Conservation (phyloP, 2,797 vertebrate genomes). For the Pseudochirops corinnae region DNA sequence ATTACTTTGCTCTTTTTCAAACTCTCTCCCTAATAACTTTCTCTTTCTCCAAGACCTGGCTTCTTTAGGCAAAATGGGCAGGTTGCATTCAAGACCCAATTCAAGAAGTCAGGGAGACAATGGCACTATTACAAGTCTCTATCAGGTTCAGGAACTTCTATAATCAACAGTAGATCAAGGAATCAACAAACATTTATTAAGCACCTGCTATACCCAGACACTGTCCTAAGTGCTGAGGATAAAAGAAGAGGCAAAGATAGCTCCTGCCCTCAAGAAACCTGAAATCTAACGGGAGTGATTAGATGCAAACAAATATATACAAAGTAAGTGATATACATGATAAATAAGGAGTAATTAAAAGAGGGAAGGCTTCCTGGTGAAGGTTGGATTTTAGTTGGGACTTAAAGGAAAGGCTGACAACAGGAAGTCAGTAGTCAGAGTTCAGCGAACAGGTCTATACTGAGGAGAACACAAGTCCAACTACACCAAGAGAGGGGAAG, state of each 20-base stretch:
- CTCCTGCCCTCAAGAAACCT: background rate
- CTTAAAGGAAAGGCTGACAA: background rate
- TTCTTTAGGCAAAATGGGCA: background rate
- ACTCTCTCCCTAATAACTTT: background rate
- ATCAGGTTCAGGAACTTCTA: background rate
- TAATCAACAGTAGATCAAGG: background rate
- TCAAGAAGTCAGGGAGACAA: background rate
- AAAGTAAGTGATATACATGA: background rate
- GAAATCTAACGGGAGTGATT: background rate
- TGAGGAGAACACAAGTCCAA: background rate
- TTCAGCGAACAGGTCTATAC: background rate
- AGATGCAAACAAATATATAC: background rate
- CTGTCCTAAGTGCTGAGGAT: background rate
- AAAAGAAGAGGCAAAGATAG: background rate
- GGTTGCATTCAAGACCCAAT: background rate
- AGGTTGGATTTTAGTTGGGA: background rate
- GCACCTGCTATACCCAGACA: background rate
- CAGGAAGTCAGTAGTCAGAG: background rate
- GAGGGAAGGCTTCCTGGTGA: background rate
- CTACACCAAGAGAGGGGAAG: background rate
- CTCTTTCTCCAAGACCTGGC: background rate
- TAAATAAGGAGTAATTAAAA: background rate
- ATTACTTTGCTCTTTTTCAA: background rate
- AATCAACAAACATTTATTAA: background rate
- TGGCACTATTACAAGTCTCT: background rate